phyloP scores from a whole-genome alignment of 2,888 invertebrate species.

The Oscheius myriophilus region DNA sequence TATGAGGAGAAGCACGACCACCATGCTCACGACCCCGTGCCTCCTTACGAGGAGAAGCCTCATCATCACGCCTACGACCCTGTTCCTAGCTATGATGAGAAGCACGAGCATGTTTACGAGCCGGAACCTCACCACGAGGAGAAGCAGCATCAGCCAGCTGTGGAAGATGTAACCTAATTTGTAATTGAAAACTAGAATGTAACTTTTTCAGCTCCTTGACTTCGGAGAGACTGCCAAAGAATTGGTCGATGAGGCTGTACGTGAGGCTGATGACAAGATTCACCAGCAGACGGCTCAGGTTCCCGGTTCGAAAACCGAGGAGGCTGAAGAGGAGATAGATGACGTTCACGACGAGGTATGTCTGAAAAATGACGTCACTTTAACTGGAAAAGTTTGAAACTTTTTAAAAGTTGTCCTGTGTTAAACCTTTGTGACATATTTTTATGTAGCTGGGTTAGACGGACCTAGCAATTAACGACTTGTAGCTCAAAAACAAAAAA shows the following conservation, averaged over 20 bases:
- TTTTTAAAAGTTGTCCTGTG: too few relatives aligned
- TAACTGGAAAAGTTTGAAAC: too few relatives aligned
- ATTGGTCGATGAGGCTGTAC: conserved; percentile 24
- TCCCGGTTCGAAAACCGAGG: neutral
- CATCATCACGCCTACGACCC: neutral
- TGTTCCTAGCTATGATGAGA: conserved; percentile 1
- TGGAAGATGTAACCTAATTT: conserved; percentile 7
- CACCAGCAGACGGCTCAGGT: conserved; percentile 5
- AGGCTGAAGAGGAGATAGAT: conserved; percentile 13
- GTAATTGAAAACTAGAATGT: neutral
- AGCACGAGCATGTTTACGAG: neutral
- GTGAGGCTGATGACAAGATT: conserved; percentile 23
- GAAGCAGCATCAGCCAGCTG: conserved; percentile 2
- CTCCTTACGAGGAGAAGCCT: conserved; percentile 1
- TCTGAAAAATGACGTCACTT: too few relatives aligned
- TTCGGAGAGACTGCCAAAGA: conserved; percentile 23
- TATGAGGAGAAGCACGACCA: neutral
- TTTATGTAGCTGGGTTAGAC: too few relatives aligned
- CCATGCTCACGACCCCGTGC: conserved; percentile 11
- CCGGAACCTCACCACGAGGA: neutral
- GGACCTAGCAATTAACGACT: too few relatives aligned
- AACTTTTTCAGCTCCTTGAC: conserved; percentile 6
- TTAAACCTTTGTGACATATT: too few relatives aligned
- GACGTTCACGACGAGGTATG: conserved; percentile 18
- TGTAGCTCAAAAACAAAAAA: too few relatives aligned